These are phyloP conservation scores for Ectemnius continuus DNA, from an alignment of 2,888 invertebrate genomes.

Conservation along the genomic window DNA sequence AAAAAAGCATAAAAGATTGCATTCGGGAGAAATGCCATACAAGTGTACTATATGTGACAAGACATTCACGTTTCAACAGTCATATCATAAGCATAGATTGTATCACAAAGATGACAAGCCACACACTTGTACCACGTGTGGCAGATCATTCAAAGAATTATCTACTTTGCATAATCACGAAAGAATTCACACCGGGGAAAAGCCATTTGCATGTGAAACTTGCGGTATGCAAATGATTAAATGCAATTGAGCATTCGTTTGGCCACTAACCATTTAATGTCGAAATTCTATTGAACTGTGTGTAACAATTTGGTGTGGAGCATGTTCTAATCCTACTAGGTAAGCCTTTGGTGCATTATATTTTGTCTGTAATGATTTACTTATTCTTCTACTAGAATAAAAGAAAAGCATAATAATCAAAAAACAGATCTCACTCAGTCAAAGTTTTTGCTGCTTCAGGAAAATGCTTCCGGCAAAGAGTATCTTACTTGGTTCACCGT, in stretches of 20 bases:
- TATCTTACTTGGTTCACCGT: constrained; percentile 90
- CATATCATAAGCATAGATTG: constrained; percentile 91
- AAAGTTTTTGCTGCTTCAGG: constrained; percentile 79
- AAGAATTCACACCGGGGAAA: constrained; percentile 90
- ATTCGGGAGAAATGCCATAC: constrained; percentile 92
- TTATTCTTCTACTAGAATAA: neutral
- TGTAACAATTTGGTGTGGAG: constrained; percentile 43
- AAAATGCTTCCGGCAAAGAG: constrained; percentile 91
- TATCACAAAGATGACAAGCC: constrained; percentile 94
- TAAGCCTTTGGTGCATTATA: neutral
- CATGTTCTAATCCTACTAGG: constrained; percentile 14
- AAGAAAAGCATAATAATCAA: neutral
- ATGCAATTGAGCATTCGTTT: neutral
- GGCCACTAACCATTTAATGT: constrained; percentile 58
- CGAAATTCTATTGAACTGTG: constrained; percentile 45
- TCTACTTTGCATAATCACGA: constrained; percentile 93
- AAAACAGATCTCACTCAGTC: constrained; percentile 14
- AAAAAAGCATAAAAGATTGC: constrained; percentile 92
- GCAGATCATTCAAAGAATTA: constrained; percentile 90
- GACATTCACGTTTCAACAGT: constrained; percentile 93
- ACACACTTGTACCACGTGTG: constrained; percentile 86
- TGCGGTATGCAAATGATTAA: constrained; percentile 82
- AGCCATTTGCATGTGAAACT: constrained; percentile 92
- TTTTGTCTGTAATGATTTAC: neutral
- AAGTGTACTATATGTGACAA: constrained; percentile 89